A percentile compares a stretch with the other conserved stretches of the same genome.
phyloP scores from a whole-genome alignment of 2,888 invertebrate species.

The Meghimatium bilineatum region DNA sequence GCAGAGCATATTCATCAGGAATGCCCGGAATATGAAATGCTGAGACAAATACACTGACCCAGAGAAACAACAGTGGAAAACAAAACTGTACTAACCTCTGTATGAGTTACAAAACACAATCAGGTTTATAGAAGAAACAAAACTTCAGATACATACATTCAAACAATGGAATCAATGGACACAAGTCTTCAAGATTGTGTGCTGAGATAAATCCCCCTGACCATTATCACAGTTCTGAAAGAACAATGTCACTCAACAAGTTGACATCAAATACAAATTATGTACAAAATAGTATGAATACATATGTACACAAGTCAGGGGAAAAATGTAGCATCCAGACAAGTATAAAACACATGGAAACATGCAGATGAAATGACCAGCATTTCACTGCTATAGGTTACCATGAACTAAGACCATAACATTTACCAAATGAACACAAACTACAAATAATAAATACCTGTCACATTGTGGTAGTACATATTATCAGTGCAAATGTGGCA shows the following conservation, averaged over 20 bases:
- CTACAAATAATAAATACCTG: not conserved
- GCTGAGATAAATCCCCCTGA: not conserved
- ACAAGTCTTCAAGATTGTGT: conserved; percentile 13
- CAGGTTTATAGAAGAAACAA: not conserved
- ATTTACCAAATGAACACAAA: not conserved
- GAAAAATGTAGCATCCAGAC: not conserved
- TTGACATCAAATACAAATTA: conserved; percentile 1
- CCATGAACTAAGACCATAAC: not conserved
- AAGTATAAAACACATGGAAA: not conserved
- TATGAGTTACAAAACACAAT: too few species aligned
- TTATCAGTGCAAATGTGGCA: not conserved
- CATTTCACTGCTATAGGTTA: conserved; percentile 23
- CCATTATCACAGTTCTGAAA: conserved; percentile 33
- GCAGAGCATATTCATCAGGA: too few species aligned
- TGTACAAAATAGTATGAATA: conserved; percentile 22
- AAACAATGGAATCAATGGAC: not conserved
- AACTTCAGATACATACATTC: not conserved
- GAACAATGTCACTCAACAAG: not conserved
- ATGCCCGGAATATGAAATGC: too few species aligned
- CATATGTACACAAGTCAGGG: not conserved
- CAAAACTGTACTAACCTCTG: too few species aligned
- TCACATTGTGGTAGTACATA: not conserved
- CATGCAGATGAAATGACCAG: conserved; percentile 36
- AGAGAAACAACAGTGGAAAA: too few species aligned
- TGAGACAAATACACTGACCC: too few species aligned